Evolutionary conservation across 1,140 invertebrate genomes (phyloP), one percentile per base, ranked within the genome.

Genomic region (Atta cephalotes): DNA sequence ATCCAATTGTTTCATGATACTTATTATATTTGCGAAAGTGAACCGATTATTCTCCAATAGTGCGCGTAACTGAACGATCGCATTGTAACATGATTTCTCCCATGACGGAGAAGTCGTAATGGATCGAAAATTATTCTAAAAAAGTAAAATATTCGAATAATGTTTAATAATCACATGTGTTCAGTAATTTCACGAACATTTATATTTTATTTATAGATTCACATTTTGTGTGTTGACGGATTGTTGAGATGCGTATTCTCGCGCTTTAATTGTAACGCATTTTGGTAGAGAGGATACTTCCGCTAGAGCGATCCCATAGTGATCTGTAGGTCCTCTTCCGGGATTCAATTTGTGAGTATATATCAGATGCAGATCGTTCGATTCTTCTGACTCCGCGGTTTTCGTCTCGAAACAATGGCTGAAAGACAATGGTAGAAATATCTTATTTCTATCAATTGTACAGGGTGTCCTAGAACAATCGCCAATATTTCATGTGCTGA

Each of bases 301-400:
- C 16, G 96, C 94, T n/a, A 96, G 88, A 63, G 92, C 90, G 31
- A 96, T 92, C 16, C 96, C 96, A 85, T 96, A 96, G 81, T 95
- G 91, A 77, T 93, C 93, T 0, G 94, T 89, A 14, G 81, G 58
- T 10, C 93, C 93, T 2, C 94, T 84, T 56, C 96, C 96, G 6
- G 89, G 85, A 18, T 90, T 91, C n/a, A 96, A 84, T 71, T 94
- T 93, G 80, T 96, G 93, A 5, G 95, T 96, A 74, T 95, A 96
- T n/a, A 91, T 90, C 14, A 95, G 87, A 51, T 90, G 76, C 4
- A 77, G 58, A n/a, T 88, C 86, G 51, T 88, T 66, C n/a, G 87
- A 76, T 18, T 81, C 65, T 71, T 90, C 82, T 1, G 35, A 58
- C n/a, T 81, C 65, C n/a, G 78, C 79, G 25, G 89, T 72, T 70